Evolutionary conservation across 1,140 invertebrate genomes (phyloP), one percentile per base, ranked within the genome.

Genomic region (Bombus soroeensis): DNA sequence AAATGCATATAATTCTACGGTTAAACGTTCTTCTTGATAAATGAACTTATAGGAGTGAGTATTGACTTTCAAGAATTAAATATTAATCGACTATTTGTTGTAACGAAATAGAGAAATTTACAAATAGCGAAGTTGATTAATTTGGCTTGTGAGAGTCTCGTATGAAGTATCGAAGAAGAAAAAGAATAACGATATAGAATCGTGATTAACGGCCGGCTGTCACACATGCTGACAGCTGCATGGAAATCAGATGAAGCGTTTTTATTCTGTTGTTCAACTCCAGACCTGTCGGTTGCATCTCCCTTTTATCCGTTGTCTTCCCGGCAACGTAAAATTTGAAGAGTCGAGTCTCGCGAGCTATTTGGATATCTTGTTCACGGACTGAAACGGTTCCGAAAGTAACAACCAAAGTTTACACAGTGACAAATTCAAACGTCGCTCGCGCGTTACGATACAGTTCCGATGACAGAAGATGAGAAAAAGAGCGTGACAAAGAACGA

Each of bases 141-240:
- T 62, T 62, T 62, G 59, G 59, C 59, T 62, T n/a, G 28, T 2
- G 59, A 62, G 59, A 62, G 28, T 28, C 59, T 62, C 59, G 59
- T 32, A 10, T 28, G 37, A 80, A 73, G 62, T n/a, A 72, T 74
- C 76, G 76, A 66, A 76, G n/a, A 47, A 25, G n/a, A 59, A 78
- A 78, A 70, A 28, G 34, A 34, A 47, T 57, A n/a, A 77, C 32
- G 47, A 47, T 32, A 34, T 15, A 34, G 22, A 68, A 70, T 72
- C 43, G n/a, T 34, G 66, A 72, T 53, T 59, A 47, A 88, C 62
- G 75, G 79, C 85, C 89, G 90, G 89, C 93, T 94, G 92, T 94
- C 92, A 93, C 90, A 70, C 87, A 90, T 85, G 89, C 92, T 93
- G 92, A 93, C 93, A 93, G 92, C 91, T 93, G 93, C 93, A 93